A percentile compares a stretch with the other conserved stretches of the same genome.
Conservation (phyloP, 2,888 invertebrate species). For the Standfussiana lucernea region DNA sequence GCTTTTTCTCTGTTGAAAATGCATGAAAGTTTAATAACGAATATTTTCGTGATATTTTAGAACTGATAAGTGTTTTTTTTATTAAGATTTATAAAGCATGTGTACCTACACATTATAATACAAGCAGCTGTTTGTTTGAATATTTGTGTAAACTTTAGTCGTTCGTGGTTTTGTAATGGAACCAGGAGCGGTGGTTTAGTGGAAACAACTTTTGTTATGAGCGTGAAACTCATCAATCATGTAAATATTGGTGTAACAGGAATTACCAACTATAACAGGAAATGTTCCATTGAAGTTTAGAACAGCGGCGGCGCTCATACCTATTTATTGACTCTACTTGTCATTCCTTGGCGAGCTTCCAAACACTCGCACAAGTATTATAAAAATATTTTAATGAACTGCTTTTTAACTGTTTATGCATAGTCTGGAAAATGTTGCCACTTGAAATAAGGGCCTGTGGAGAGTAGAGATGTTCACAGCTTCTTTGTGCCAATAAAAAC, state of each 20-base stretch:
- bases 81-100: constrained; percentile 14
- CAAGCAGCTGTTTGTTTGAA: constrained; percentile 26
- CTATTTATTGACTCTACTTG: constrained; percentile 70
- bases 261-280: constrained; percentile 70
- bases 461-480: constrained; percentile 21
- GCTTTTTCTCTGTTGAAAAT: constrained; percentile 19
- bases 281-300: constrained; percentile 71
- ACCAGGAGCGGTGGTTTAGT: constrained; percentile 30
- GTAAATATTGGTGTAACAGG: constrained; percentile 64
- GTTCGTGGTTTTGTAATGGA: constrained; percentile 39
- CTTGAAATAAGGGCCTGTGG: constrained; percentile 32
- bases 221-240: constrained; percentile 65
- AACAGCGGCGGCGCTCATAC: constrained; percentile 68
- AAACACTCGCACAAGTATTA: constrained; percentile 65
- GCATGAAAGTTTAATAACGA: constrained; percentile 10
- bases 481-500: constrained; percentile 41
- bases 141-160: constrained; percentile 37
- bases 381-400: constrained; percentile 64
- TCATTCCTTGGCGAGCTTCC: constrained; percentile 71
- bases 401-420: constrained; percentile 55
- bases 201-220: constrained; percentile 52
- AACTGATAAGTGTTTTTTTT: not conserved
- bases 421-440: constrained; percentile 36
- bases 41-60: constrained; percentile 9
- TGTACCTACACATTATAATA: constrained; percentile 21